Percentiles rank a stretch among this genome's conserved stretches.
Evolutionary conservation across 2,888 invertebrate species (phyloP).

Genomic region (Acholoe squamosa): DNA sequence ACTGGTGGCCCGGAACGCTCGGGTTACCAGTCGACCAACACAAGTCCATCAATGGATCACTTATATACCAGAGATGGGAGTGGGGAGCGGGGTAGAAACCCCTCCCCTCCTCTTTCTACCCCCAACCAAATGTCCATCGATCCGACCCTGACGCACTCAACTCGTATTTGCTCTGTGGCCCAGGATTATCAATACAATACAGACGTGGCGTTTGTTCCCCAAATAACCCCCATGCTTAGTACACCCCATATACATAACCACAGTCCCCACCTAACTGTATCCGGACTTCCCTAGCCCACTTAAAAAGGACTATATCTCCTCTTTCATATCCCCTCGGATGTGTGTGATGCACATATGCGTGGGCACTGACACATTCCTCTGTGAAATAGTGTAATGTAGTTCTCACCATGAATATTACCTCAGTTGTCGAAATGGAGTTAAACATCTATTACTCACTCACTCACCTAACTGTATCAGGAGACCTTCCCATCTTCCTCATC

Average conservation of each 20-base stretch:
- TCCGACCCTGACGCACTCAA: neutral
- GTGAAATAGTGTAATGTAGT: too few relatives aligned
- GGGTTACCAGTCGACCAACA: conserved; percentile 16
- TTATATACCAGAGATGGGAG: conserved; percentile 7
- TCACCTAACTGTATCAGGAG: neutral
- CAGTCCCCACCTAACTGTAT: neutral
- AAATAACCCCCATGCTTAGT: neutral
- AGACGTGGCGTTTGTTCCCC: conserved; percentile 10
- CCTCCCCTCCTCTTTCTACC: neutral
- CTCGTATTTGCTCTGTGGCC: conserved; percentile 14
- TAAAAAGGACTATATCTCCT: too few relatives aligned
- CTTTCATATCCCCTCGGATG: too few relatives aligned
- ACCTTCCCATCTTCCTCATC: neutral
- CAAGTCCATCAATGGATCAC: conserved; percentile 34
- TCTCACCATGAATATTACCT: too few relatives aligned
- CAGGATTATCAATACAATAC: neutral
- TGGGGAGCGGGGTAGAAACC: neutral
- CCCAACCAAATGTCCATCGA: neutral
- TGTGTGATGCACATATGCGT: too few relatives aligned
- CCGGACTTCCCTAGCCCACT: too few relatives aligned
- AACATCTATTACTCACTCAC: too few relatives aligned
- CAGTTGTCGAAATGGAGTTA: too few relatives aligned
- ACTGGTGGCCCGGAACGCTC: neutral
- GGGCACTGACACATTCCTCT: too few relatives aligned
- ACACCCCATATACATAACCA: neutral